Evolutionary conservation across 2,888 invertebrate species (phyloP).

Genomic region (Tetramorium bicarinatum): DNA sequence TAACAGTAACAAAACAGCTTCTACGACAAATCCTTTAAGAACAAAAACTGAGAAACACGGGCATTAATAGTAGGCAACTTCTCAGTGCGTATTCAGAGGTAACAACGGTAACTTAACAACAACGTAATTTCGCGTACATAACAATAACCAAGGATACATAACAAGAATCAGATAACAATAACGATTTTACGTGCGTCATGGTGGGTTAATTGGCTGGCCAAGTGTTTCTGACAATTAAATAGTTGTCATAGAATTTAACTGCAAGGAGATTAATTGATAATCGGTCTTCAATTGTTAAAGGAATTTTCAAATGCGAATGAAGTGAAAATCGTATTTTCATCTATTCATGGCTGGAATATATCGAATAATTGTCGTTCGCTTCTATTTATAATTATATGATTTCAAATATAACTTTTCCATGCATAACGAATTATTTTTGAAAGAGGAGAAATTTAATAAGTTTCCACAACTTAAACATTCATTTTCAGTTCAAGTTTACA

Average conservation of each 20-base stretch:
- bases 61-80: slow-evolving; percentile 26
- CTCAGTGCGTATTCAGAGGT: slow-evolving; percentile 30
- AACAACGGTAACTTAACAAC: slow-evolving; percentile 53
- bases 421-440: not conserved
- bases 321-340: not conserved
- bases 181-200: slow-evolving; percentile 31
- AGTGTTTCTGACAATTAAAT: slow-evolving; percentile 34
- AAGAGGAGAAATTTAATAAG: not conserved
- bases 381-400: not conserved
- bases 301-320: slow-evolving; percentile 10
- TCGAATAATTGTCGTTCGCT: not conserved
- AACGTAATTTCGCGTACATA: slow-evolving; percentile 25
- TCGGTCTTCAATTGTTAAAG: not conserved
- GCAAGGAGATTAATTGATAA: not conserved
- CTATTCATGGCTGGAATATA: not conserved
- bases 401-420: slow-evolving; percentile 12
- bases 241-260: slow-evolving; percentile 20
- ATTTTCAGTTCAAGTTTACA: not conserved
- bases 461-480: not conserved
- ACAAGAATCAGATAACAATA: slow-evolving; percentile 44
- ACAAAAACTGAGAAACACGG: slow-evolving; percentile 41
- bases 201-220: slow-evolving; percentile 38
- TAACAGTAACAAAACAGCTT: slow-evolving; percentile 42
- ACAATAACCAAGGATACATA: slow-evolving; percentile 32
- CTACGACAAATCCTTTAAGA: slow-evolving; percentile 29